A percentile compares a stretch with the other conserved stretches of the same genome.
phyloP scores from a whole-genome alignment of 2,888 invertebrate genomes.

The Cantharis nigra region DNA sequence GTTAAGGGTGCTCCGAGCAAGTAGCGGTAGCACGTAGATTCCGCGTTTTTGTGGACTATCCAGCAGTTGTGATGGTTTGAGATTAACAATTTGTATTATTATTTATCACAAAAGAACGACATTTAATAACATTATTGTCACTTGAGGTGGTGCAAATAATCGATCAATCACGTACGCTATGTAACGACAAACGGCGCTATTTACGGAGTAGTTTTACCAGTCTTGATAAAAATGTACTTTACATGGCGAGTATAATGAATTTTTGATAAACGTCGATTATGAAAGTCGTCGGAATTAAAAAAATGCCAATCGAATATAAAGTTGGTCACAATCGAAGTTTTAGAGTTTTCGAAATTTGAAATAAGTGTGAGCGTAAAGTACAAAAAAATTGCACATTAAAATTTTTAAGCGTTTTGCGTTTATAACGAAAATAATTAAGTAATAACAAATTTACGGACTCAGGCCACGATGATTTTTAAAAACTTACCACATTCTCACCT shows the following conservation, averaged over 20 bases:
- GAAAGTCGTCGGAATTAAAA: not conserved
- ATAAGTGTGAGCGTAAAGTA: not conserved
- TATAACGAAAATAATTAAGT: not conserved
- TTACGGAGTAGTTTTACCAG: not conserved
- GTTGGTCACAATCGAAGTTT: not conserved
- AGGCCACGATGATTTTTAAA: conserved; percentile 2
- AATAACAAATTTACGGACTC: not conserved
- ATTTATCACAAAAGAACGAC: not conserved
- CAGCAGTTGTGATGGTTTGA: not conserved
- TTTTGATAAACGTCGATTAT: not conserved
- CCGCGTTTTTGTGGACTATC: too few species aligned
- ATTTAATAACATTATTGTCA: not conserved
- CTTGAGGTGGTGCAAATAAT: not conserved
- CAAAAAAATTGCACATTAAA: not conserved
- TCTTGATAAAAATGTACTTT: not conserved
- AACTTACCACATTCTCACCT: conserved; percentile 20
- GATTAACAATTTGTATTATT: not conserved
- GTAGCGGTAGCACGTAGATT: not conserved
- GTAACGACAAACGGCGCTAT: not conserved
- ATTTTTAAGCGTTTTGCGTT: not conserved
- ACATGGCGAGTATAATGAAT: not conserved
- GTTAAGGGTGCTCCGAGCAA: not conserved
- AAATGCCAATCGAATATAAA: not conserved
- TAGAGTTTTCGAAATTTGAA: not conserved
- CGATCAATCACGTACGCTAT: not conserved